Evolutionary conservation across 2,888 invertebrate species (phyloP), one percentile per base, ranked within the genome.

Genomic region (Hirtodrosophila histrioides): DNA sequence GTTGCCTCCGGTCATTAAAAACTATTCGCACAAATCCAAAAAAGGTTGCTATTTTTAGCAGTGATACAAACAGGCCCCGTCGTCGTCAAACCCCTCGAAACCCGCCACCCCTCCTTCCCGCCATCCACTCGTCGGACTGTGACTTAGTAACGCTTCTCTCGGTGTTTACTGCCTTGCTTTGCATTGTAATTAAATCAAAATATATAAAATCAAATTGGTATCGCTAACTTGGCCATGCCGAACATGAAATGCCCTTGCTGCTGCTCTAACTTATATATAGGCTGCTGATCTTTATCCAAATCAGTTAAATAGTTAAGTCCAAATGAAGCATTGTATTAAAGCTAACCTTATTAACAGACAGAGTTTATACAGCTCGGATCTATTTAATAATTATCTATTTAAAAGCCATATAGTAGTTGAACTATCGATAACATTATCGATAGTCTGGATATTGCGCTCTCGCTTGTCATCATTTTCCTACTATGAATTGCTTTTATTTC

Each of bases 1-100:
- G 60, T 65, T 75, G 73, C 75, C 73, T 64, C 75, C 64, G 70
- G 73, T 73, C 73, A 73, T 73, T 73, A 73, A 73, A 68, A 73
- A 73, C 73, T 75, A 75, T 75, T 75, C 73, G 64, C 73, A 75
- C 75, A 73, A 75, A 73, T 73, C 70, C 64, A 61, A 78, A 81
- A 81, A 86, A 82, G 86, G 86, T 86, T 86, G 69, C 86, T 84
- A 84, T 84, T 84, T 84, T 74, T 84, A 84, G 84, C 79, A 82
- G 66, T 84, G 84, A 84, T 85, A 78, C 78, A 81, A 31, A 71
- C 64, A 61, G 61, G 36, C 35, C 4, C 44, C 55, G 58, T 58
- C 29, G 12, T 31, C 12, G 17, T n/a, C 4, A 8, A 7, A 5
- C 43, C 31, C 24, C 37, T 31, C 11, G n/a, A 27, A 5, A 27